Percentiles rank a stretch among this genome's conserved stretches.
phyloP scores from a whole-genome alignment of 2,888 invertebrate species.

The Hartigia nigra region DNA sequence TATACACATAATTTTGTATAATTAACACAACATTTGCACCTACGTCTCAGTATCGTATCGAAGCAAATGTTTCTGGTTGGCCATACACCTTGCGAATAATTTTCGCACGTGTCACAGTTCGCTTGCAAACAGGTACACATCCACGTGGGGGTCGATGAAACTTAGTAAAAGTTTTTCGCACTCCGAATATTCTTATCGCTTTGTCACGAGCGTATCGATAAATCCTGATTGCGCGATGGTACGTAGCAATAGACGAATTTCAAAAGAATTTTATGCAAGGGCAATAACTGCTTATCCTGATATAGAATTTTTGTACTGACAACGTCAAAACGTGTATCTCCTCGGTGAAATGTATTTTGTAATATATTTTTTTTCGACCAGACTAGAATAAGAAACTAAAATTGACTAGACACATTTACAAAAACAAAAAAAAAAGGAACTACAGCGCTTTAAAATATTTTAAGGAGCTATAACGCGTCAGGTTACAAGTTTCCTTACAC shows the following conservation, averaged over 20 bases:
- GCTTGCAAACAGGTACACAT: background rate
- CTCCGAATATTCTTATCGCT: background rate
- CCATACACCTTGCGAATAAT: background rate
- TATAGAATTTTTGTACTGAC: background rate
- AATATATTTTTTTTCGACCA: slow-evolving; percentile 3
- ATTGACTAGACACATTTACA: background rate
- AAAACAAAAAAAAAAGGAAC: slow-evolving; percentile 1
- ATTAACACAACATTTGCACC: background rate
- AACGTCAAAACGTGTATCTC: background rate
- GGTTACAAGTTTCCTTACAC: background rate
- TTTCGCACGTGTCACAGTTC: background rate
- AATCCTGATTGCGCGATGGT: background rate
- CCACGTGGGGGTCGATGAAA: background rate
- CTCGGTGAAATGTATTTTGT: slow-evolving; percentile 11
- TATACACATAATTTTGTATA: background rate
- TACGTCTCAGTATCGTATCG: background rate
- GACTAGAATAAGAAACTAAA: background rate
- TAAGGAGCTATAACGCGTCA: background rate
- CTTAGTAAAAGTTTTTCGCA: background rate
- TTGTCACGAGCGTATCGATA: background rate
- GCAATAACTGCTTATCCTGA: background rate
- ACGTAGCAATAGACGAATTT: background rate
- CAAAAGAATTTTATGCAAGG: background rate
- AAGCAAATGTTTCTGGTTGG: background rate
- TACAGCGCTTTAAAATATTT: slow-evolving; percentile 7